These are phyloP conservation scores for Montipora capitata DNA, from an alignment of 92 coral and sea anemone species.

Conservation along the genomic window DNA sequence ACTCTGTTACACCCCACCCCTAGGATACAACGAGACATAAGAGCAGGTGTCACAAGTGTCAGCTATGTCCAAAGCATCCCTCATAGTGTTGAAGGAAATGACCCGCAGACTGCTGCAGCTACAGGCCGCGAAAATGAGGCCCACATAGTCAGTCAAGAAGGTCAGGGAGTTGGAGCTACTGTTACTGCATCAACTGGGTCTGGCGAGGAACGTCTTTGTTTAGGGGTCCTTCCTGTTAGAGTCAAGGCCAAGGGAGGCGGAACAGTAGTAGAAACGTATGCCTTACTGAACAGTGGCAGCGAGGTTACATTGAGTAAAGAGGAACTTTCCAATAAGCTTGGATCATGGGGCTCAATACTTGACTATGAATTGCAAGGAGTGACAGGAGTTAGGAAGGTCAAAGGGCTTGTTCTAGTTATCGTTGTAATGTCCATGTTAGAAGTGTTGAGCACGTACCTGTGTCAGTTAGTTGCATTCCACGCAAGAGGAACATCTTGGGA, in stretches of 20 bases:
- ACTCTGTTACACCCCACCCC: slow-evolving; percentile 64
- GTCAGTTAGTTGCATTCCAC: slow-evolving; percentile 51
- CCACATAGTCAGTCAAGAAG: neutral
- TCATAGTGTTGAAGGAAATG: neutral
- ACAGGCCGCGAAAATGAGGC: neutral
- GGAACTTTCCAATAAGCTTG: slow-evolving; percentile 28
- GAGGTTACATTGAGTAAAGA: slow-evolving; percentile 70
- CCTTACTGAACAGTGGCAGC: slow-evolving; percentile 65
- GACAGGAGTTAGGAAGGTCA: slow-evolving; percentile 44
- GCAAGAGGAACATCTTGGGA: slow-evolving; percentile 9
- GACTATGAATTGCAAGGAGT: slow-evolving; percentile 58
- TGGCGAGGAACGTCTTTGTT: slow-evolving; percentile 75
- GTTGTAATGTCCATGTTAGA: slow-evolving; percentile 48
- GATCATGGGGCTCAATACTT: slow-evolving; percentile 24
- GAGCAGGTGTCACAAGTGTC: neutral
- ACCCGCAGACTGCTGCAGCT: neutral
- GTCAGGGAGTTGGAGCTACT: neutral
- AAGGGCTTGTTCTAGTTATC: slow-evolving; percentile 41
- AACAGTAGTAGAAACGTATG: slow-evolving; percentile 41
- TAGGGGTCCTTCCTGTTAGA: slow-evolving; percentile 78
- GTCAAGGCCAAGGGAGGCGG: slow-evolving; percentile 46
- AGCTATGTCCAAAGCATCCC: neutral
- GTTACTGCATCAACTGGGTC: slow-evolving; percentile 67
- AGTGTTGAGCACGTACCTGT: slow-evolving; percentile 34
- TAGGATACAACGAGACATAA: neutral